Evolutionary conservation across 2,797 vertebrate species (phyloP), one percentile per base, ranked within the genome.

Genomic region (Zenarchopterus dispar): DNA sequence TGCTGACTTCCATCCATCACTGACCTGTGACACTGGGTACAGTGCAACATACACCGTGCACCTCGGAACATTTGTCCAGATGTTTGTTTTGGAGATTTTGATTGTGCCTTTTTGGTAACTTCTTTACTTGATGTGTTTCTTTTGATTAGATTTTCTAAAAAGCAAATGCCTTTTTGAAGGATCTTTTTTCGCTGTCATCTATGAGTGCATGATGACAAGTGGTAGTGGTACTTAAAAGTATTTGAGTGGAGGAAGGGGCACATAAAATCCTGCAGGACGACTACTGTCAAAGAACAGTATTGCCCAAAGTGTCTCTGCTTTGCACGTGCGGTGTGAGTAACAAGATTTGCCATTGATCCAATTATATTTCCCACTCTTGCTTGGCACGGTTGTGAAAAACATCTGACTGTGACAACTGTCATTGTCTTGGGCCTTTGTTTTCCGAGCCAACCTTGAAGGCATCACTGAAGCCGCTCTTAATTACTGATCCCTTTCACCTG

Each of bases 1-100:
- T 89, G 85, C 81, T 88, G 87, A 86, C 85, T 90, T 81, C 80
- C 85, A 91, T 90, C 88, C 78, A 78, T 91, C 89, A 84, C 58
- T 62, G 70, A 81, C 56, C 48, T 33, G 49, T 79, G 84, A 88
- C 77, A 78, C 54, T 15, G 62, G 65, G 51, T 64, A 63, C 43
- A 44, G 48, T 62, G 6, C n/a, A 64, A 62, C n/a, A 84, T 22
- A 41, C 74, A 59, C 54, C 24, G 60, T n/a, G 62, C 6, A 67
- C 67, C 74, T 77, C 78, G 44, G 24, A 73, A 81, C 77, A 70
- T 72, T 64, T 69, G 67, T 63, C 26, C 57, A 22, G 58, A 61
- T 46, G 16, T 76, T 73, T 49, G 45, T 67, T n/a, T 57, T 54
- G 18, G 44, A 74, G 52, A 24, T 57, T 42, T 66, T 50, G 50